Base-by-base conservation (phyloP, 2,797 vertebrate genomes). In the Cynopterus sphinx region DNA sequence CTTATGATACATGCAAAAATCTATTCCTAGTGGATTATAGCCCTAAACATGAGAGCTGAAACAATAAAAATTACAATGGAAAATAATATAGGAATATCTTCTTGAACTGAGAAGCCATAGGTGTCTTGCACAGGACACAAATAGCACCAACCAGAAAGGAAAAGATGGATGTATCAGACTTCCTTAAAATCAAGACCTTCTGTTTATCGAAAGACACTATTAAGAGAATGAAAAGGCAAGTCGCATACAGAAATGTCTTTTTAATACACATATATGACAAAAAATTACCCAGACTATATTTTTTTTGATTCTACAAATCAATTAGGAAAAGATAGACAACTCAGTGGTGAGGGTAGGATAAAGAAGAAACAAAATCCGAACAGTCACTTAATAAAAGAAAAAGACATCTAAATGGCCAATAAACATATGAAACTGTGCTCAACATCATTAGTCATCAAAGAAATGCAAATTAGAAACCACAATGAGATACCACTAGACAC, bases 401-500 rank as follows among this genome's bases (percentile, higher is more conserved):
- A 33, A 57, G 19, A 51, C 4, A 31, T 57, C 17, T 46, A 89
- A 89, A 85, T 51, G 73, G 21, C 67, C 39, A 49, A 84, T 51
- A 79, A 71, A 71, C 16, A 15, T 55, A 39, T 57, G 57, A 92
- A 89, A 95, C 12, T 73, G 46, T 68, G 36, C 21, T 84, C 73
- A 57, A 59, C 5, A 63, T 83, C 86, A 41, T 63, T 73, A 84
- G 57, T 79, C 81, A 79, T 59, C 33, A 67, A 57, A 85, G 49
- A 85, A 85, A 93, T 85, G 26, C 65, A 90, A 85, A 86, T 43
- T 74, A 67, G 74, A 93, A 93, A 59, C 39, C 81, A 57, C 84
- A 87, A n/a, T 36, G 22, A 87, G 33, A 68, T 57, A 57, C 33
- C 26, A 73, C 46, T 49, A 67, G 15, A 68, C 16, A 57, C 8